Conservation (phyloP, 1,140 invertebrate species). For the Eulimnadia texana region DNA sequence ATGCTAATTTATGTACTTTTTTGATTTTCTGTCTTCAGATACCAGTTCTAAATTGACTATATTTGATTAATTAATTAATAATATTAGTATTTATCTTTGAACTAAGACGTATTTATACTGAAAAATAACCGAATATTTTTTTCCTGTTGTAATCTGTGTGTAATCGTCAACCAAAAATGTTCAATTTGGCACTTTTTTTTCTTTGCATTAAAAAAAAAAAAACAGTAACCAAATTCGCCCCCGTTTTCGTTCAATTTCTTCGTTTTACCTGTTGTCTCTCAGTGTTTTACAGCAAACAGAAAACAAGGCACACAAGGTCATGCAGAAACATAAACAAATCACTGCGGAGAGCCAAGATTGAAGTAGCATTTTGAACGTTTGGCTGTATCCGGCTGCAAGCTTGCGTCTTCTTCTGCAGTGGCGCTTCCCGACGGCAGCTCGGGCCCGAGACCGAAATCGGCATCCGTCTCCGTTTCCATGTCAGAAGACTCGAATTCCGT, state of each 20-base stretch:
- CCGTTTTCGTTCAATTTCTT: too few species aligned
- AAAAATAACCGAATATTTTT: too few species aligned
- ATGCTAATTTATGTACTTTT: too few species aligned
- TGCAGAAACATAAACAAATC: background rate
- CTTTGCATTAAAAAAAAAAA: too few species aligned
- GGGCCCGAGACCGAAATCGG: slow-evolving; percentile 7
- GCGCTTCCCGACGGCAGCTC: background rate
- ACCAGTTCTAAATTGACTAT: too few species aligned
- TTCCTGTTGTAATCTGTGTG: background rate
- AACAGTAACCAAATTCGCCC: background rate
- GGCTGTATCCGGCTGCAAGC: background rate
- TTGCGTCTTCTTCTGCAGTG: background rate
- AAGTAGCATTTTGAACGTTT: slow-evolving; percentile 6
- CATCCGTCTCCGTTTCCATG: slow-evolving; percentile 25
- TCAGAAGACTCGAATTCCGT: slow-evolving; percentile 30
- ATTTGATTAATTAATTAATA: too few species aligned
- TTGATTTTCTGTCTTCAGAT: too few species aligned
- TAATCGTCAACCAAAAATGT: too few species aligned
- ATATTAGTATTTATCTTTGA: too few species aligned
- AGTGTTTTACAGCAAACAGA: background rate
- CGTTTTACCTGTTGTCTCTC: too few species aligned
- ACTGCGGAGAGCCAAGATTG: background rate
- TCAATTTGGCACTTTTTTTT: too few species aligned
- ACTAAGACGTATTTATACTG: too few species aligned
- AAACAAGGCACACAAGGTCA: background rate